Conservation (phyloP, 23 tunicate genomes). For the Clavelina lepadiformis region DNA sequence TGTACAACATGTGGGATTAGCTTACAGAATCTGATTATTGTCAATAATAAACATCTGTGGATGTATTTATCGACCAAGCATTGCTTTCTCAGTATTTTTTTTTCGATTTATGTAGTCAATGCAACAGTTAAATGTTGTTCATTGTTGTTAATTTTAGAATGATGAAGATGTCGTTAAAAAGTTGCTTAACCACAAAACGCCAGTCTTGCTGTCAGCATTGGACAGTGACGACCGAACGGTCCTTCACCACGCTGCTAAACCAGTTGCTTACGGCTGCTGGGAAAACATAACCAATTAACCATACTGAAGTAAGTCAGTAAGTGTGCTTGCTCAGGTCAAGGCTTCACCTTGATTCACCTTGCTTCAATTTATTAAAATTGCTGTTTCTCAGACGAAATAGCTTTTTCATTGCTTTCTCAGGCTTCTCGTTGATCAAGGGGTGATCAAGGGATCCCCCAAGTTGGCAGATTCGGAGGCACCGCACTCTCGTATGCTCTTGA, state of each 20-base stretch:
- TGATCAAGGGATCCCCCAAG: constrained; percentile 69
- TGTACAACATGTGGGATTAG: constrained; percentile 70
- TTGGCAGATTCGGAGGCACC: constrained; percentile 44
- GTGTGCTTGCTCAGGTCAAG: too few relatives aligned
- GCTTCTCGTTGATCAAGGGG: constrained; percentile 56
- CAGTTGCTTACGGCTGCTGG: constrained; percentile 94
- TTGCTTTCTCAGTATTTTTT: too few relatives aligned
- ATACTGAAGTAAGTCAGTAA: constrained; percentile 86
- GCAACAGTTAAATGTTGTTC: too few relatives aligned
- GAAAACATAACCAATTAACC: constrained; percentile 87
- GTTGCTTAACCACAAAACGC: constrained; percentile 85
- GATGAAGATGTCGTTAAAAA: constrained; percentile 83
- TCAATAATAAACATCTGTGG: not conserved
- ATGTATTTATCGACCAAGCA: not conserved
- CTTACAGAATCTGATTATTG: not conserved
- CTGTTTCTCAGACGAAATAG: too few relatives aligned
- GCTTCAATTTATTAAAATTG: too few relatives aligned
- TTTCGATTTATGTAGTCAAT: too few relatives aligned
- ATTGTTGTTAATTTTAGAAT: too few relatives aligned
- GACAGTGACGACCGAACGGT: constrained; percentile 92
- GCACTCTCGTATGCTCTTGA: constrained; percentile 95
- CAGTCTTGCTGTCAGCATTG: constrained; percentile 80
- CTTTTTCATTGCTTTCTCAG: too few relatives aligned
- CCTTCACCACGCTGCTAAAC: constrained; percentile 91
- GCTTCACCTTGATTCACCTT: too few relatives aligned